Percentiles rank a stretch among this genome's conserved stretches.
Conservation (phyloP, 2,113 vertebrate genomes). For the Erinaceus europaeus region DNA sequence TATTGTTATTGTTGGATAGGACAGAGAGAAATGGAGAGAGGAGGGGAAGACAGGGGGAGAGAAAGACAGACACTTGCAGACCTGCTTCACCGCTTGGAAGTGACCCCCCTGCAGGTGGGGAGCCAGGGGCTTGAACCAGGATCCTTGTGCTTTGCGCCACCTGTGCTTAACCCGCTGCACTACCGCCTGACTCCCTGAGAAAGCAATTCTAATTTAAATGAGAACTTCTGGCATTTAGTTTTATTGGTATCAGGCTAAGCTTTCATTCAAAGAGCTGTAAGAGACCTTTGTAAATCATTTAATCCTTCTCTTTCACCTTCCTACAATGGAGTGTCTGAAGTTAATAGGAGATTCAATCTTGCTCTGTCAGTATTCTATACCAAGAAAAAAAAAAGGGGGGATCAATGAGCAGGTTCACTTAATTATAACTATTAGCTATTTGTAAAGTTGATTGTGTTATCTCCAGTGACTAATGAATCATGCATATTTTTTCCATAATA, state of each 20-base stretch:
- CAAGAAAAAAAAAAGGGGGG: slow-evolving; percentile 40
- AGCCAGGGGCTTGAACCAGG: too few species aligned
- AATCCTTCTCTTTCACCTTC: not conserved
- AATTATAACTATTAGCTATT: slow-evolving; percentile 27
- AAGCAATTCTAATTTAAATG: slow-evolving; percentile 36
- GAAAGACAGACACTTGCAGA: too few species aligned
- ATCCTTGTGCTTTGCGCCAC: too few species aligned
- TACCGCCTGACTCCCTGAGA: too few species aligned
- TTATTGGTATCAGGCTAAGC: not conserved
- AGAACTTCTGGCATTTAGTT: slow-evolving; percentile 31
- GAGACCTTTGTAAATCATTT: slow-evolving; percentile 31
- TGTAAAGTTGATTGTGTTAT: not conserved
- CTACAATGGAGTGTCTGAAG: slow-evolving; percentile 18
- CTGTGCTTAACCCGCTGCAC: too few species aligned
- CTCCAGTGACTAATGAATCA: not conserved
- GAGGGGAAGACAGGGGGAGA: too few species aligned
- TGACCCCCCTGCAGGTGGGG: too few species aligned
- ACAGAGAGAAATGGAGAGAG: too few species aligned
- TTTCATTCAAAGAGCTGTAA: not conserved
- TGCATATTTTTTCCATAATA: not conserved
- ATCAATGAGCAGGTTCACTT: slow-evolving; percentile 33
- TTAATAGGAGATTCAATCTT: not conserved
- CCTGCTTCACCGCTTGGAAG: too few species aligned
- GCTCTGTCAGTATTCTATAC: not conserved
- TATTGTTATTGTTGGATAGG: too few species aligned